These are phyloP conservation scores for Dipodomys stephensi DNA, from an alignment of 2,113 vertebrate genomes.

Conservation along the genomic window DNA sequence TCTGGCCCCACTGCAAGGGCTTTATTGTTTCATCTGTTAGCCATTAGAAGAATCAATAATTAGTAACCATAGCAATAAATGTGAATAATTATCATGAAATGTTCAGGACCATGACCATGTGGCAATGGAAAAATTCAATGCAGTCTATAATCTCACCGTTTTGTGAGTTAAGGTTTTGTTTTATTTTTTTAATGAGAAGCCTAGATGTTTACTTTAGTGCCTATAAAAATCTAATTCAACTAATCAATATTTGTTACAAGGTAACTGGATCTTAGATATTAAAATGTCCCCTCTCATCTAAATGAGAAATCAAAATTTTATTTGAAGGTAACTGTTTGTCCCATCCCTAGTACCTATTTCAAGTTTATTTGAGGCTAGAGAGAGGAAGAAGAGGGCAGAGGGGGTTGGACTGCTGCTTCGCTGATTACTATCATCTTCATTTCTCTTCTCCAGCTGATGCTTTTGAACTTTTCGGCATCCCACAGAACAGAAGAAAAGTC, in stretches of 20 bases:
- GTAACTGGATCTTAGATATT: neutral
- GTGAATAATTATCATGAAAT: neutral
- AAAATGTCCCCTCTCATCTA: neutral
- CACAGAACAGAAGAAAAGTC: neutral
- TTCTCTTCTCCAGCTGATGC: no score
- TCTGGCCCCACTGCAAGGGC: neutral
- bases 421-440: neutral
- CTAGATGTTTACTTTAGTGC: neutral
- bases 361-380: neutral
- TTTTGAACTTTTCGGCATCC: neutral
- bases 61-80: neutral
- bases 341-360: neutral
- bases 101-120: neutral
- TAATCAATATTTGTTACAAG: neutral
- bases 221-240: slow-evolving; percentile 1
- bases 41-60: neutral
- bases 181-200: neutral
- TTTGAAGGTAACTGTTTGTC: neutral
- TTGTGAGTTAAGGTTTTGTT: slow-evolving; percentile 14
- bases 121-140: neutral
- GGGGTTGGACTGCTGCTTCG: neutral
- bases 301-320: neutral
- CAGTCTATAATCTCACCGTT: neutral
- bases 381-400: fast-evolving
- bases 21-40: neutral